A percentile compares a stretch with the other conserved stretches of the same genome.
Conservation (phyloP, 2,113 vertebrate species). For the Tragelaphus strepsiceros region DNA sequence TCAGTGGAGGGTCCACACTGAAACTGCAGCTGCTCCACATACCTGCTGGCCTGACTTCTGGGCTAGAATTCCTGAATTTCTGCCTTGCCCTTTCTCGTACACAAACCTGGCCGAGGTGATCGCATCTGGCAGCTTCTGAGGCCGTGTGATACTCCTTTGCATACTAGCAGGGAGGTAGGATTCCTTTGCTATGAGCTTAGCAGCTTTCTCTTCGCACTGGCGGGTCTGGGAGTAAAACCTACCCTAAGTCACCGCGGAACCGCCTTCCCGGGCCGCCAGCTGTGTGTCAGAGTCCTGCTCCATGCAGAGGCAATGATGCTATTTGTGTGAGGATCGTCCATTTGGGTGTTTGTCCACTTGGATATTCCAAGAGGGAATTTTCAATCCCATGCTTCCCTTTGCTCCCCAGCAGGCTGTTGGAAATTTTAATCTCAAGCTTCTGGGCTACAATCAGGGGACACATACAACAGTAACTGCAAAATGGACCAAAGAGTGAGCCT, state of each 20-base stretch:
- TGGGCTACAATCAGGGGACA: background rate
- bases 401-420: background rate
- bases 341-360: rapidly evolving
- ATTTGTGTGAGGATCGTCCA: background rate
- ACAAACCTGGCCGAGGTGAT: background rate
- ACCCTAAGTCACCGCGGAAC: background rate
- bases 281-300: background rate
- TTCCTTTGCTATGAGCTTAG: background rate
- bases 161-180: background rate
- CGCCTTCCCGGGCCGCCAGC: background rate
- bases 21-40: background rate
- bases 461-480: rapidly evolving
- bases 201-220: background rate
- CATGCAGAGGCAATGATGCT: too few species aligned
- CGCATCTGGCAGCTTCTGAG: background rate
- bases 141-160: background rate
- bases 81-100: background rate
- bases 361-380: background rate
- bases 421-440: background rate
- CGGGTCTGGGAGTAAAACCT: background rate
- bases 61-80: background rate
- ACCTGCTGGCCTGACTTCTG: background rate
- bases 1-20: background rate
- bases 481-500: background rate
- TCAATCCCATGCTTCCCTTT: background rate